Percentiles rank a stretch among this genome's conserved stretches.
These are phyloP conservation scores for Eristalinus aeneus DNA, from an alignment of 2,888 invertebrate species.

Conservation along the genomic window DNA sequence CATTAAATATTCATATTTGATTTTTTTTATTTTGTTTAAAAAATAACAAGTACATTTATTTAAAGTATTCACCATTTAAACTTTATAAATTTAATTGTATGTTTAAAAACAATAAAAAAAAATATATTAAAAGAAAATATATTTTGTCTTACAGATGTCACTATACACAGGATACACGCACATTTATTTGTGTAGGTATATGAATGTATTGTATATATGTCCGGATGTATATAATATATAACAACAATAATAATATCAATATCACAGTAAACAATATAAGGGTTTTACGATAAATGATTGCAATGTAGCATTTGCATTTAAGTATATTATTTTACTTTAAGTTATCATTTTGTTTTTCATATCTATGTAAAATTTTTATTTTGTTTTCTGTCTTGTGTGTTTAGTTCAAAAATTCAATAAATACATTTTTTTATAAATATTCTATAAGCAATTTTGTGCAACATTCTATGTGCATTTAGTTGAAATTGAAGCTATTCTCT, in stretches of 20 bases:
- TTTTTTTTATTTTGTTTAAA: neutral
- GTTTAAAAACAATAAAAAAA: slow-evolving; percentile 18
- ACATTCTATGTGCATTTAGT: slow-evolving; percentile 41
- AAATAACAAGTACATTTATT: neutral
- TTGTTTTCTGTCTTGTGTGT: slow-evolving; percentile 38
- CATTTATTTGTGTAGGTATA: slow-evolving; percentile 48
- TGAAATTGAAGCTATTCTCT: neutral
- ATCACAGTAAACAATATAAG: slow-evolving; percentile 70
- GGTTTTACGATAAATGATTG: slow-evolving; percentile 64
- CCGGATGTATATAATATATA: slow-evolving; percentile 43
- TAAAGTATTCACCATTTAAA: slow-evolving; percentile 11
- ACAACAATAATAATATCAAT: slow-evolving; percentile 68
- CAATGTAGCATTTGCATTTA: slow-evolving; percentile 55
- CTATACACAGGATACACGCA: slow-evolving; percentile 40
- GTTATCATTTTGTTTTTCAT: slow-evolving; percentile 1
- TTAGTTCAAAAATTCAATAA: slow-evolving; percentile 13
- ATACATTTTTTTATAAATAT: slow-evolving; percentile 5
- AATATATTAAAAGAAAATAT: slow-evolving; percentile 14
- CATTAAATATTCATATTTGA: slow-evolving; percentile 2
- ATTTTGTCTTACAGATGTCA: slow-evolving; percentile 3
- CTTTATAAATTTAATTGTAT: neutral
- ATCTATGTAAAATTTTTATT: slow-evolving; percentile 14
- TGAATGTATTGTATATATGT: slow-evolving; percentile 20
- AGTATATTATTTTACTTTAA: neutral
- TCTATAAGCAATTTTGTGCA: slow-evolving; percentile 46